Percentiles rank a stretch among this genome's conserved stretches.
Conservation (phyloP, 2,888 invertebrate species). For the Phaedon cochleariae region DNA sequence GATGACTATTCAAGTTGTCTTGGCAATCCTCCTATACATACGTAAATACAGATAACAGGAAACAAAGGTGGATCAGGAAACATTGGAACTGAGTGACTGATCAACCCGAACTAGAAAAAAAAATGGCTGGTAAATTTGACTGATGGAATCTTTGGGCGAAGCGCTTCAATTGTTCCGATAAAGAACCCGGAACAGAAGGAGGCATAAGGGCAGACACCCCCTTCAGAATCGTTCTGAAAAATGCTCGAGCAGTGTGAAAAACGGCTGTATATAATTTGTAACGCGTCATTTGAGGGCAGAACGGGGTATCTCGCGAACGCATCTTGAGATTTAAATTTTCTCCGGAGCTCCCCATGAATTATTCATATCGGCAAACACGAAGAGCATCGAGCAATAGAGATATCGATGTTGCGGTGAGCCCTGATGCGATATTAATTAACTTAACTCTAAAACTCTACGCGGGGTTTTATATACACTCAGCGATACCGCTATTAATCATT, state of each 20-base stretch:
- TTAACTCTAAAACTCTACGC: constrained; percentile 48
- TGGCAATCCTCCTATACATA: too few species aligned
- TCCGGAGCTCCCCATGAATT: constrained; percentile 56
- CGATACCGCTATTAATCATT: constrained; percentile 30
- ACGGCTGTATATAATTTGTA: constrained; percentile 42
- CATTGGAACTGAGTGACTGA: too few species aligned
- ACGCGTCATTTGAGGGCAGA: constrained; percentile 44
- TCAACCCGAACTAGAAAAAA: too few species aligned
- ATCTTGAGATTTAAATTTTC: constrained; percentile 60
- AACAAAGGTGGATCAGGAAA: too few species aligned
- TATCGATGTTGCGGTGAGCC: constrained; percentile 49
- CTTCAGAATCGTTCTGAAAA: neutral
- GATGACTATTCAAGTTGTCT: too few species aligned
- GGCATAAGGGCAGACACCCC: neutral
- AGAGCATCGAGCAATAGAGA: constrained; percentile 54
- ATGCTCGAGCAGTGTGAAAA: constrained; percentile 12
- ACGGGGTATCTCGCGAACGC: constrained; percentile 48
- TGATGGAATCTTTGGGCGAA: too few species aligned
- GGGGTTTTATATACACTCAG: constrained; percentile 25
- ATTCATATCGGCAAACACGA: constrained; percentile 56
- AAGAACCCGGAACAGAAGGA: neutral
- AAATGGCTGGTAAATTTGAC: too few species aligned
- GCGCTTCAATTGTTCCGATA: neutral
- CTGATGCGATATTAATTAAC: constrained; percentile 60
- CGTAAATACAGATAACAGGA: too few species aligned